Conservation (phyloP, 2,888 invertebrate species). For the Melinaea menophilus region DNA sequence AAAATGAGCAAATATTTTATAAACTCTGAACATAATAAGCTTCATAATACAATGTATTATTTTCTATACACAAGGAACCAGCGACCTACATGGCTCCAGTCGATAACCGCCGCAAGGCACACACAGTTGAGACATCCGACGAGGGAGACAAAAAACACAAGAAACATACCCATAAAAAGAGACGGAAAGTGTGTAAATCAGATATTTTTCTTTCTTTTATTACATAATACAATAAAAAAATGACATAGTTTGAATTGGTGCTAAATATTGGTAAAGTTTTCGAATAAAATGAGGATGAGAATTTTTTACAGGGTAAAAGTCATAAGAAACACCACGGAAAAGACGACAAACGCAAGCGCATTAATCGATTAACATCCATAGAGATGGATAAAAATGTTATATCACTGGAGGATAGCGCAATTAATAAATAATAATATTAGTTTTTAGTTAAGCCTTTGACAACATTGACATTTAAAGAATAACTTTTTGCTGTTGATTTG, state of each 20-base stretch:
- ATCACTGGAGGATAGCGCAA: slow-evolving; percentile 56
- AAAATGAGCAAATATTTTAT: background rate
- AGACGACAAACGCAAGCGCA: slow-evolving; percentile 49
- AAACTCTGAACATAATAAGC: no score
- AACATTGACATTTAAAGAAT: background rate
- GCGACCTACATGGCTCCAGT: slow-evolving; percentile 64
- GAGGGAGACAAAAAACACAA: slow-evolving; percentile 45
- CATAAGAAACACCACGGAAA: slow-evolving; percentile 50
- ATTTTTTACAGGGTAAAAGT: slow-evolving; percentile 31
- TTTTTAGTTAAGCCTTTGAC: background rate
- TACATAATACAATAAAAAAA: no score
- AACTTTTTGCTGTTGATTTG: background rate
- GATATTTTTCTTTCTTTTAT: no score
- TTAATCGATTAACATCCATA: slow-evolving; percentile 44
- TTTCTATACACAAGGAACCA: slow-evolving; percentile 46
- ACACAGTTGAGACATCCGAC: slow-evolving; percentile 20
- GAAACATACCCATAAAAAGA: slow-evolving; percentile 55
- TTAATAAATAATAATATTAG: slow-evolving; percentile 8
- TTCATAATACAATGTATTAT: no score
- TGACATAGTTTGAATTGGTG: no score
- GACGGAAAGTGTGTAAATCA: slow-evolving; percentile 34
- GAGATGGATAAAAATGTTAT: slow-evolving; percentile 52
- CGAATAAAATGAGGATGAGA: no score
- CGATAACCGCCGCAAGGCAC: slow-evolving; percentile 43
- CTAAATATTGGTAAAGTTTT: background rate